phyloP scores from a whole-genome alignment of 1,140 invertebrate species.

The Cyphomyrmex costatus region DNA sequence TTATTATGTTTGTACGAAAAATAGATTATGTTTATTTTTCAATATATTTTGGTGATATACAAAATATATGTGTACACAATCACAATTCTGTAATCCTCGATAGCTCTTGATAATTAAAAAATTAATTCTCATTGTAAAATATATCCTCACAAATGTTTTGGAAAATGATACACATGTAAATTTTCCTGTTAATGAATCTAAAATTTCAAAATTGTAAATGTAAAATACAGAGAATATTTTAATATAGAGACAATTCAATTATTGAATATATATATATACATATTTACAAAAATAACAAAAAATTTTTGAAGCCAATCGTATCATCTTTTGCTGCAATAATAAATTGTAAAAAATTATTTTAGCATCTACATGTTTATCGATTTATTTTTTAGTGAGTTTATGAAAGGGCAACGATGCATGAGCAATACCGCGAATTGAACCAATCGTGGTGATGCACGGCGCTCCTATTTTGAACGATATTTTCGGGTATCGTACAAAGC shows the following conservation, averaged over 20 bases:
- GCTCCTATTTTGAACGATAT: slow-evolving; percentile 33
- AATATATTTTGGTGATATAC: slow-evolving; percentile 21
- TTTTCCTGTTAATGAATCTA: not conserved
- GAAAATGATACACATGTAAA: not conserved
- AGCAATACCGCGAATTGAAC: slow-evolving; percentile 62
- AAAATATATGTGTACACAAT: slow-evolving; percentile 4
- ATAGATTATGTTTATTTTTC: slow-evolving; percentile 34
- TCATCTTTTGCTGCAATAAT: not conserved
- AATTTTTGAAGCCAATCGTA: slow-evolving; percentile 15
- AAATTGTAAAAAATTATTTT: slow-evolving; percentile 42
- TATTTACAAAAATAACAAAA: not conserved
- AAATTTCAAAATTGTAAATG: slow-evolving; percentile 5
- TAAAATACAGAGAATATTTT: not conserved
- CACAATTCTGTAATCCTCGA: not conserved
- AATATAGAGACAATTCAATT: not conserved
- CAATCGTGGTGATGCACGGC: slow-evolving; percentile 48
- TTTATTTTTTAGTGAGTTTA: slow-evolving; percentile 34
- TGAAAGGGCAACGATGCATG: slow-evolving; percentile 40
- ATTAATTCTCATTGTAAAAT: not conserved
- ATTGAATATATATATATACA: not conserved
- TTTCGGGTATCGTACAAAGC: slow-evolving; percentile 53
- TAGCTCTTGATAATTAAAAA: slow-evolving; percentile 6
- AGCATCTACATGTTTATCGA: slow-evolving; percentile 26
- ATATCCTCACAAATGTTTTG: slow-evolving; percentile 16
- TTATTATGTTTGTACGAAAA: slow-evolving; percentile 19